Evolutionary conservation across 1,140 invertebrate genomes (phyloP).

Genomic region (Lepidurus arcticus): DNA sequence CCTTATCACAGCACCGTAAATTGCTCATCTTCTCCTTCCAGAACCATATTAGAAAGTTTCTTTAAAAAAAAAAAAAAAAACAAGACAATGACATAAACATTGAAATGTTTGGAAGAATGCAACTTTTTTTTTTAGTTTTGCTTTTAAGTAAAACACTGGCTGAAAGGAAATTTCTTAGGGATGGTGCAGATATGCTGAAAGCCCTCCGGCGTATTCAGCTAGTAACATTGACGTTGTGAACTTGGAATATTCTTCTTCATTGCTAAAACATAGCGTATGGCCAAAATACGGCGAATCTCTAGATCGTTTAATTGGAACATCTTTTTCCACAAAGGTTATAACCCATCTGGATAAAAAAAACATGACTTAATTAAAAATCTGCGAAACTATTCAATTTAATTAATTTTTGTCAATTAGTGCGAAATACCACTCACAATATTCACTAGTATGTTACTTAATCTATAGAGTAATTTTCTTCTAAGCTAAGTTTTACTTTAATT

Average conservation of each 20-base stretch:
- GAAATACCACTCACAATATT: too few species aligned
- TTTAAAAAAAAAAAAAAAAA: too few species aligned
- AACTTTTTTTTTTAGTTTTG: not conserved
- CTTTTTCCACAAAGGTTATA: constrained; percentile 66
- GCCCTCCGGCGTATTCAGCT: constrained; percentile 34
- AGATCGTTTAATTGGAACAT: constrained; percentile 54
- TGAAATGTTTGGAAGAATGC: not conserved
- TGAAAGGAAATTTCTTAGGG: not conserved
- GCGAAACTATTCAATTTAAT: constrained; percentile 30
- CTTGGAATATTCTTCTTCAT: constrained; percentile 38
- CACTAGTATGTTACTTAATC: too few species aligned
- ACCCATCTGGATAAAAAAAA: constrained; percentile 53
- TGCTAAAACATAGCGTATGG: constrained; percentile 39
- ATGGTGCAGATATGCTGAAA: not conserved
- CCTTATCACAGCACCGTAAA: not conserved
- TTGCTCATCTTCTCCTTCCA: not conserved
- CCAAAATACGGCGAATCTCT: constrained; percentile 41
- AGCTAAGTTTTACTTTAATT: too few species aligned
- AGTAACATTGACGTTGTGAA: constrained; percentile 41
- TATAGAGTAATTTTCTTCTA: too few species aligned
- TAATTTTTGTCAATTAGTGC: too few species aligned
- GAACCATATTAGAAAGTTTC: not conserved
- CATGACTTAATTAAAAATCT: not conserved
- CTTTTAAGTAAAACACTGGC: not conserved
- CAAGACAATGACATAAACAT: not conserved